Evolutionary conservation across 2,888 invertebrate genomes (phyloP), one percentile per base, ranked within the genome.

Genomic region (Julus scanicus): DNA sequence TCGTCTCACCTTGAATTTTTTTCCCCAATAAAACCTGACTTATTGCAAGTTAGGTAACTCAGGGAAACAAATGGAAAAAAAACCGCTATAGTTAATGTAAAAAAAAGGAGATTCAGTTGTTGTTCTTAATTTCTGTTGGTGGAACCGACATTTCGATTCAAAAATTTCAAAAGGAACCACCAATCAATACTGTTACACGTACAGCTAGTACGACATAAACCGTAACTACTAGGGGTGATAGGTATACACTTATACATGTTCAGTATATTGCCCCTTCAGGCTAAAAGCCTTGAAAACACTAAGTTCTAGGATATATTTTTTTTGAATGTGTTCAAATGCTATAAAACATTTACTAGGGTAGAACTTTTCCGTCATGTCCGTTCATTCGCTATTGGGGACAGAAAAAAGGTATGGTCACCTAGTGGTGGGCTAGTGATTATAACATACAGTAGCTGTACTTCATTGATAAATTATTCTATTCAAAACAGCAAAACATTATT

Each of bases 1-100:
- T 71, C 71, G 71, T 71, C 71, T 71, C 29, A 71, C 71, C 71
- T 71, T 71, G 71, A 71, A 71, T 71, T 71, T 71, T 71, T 53
- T 53, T 53, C 17, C 49, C 29, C 71, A 20, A 71, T 29, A 20
- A 29, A 29, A 71, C 29, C 71, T 9, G 11, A 71, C 71, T 71
- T 20, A 11, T 71, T 71, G n/a, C 71, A 29, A 5, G 29, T 29
- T 6, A 71, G 71, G 29, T 71, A 71, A 71, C 6, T 71, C 29
- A 71, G 9, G 49, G 49, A 49, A 49, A 48, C 6, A 49, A 6
- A 49, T 49, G 71, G 11, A 5, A 6, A 17, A 11, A 29, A 11
- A 5, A 29, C 1, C n/a, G 20, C 29, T 2, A 71, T 71, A 49
- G 13, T 49, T 49, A 13, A 49, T 1, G 29, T 29, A 29, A 29